Percentiles rank a stretch among this genome's conserved stretches.
phyloP scores from a whole-genome alignment of 2,888 invertebrate genomes.

The Gnatocerus cornutus region DNA sequence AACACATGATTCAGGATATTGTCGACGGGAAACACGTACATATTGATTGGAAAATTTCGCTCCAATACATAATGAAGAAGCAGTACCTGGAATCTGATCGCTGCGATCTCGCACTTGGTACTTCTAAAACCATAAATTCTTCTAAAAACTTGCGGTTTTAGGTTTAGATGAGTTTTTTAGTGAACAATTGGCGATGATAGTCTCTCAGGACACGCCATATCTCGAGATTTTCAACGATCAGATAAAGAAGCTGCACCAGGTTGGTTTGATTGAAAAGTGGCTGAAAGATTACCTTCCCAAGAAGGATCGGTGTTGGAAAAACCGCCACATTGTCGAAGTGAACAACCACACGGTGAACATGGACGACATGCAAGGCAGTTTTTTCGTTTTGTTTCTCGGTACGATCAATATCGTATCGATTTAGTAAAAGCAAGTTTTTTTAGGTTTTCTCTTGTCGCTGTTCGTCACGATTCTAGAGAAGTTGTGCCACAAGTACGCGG shows the following conservation, averaged over 20 bases:
- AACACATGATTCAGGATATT: constrained; percentile 75
- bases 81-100: constrained; percentile 78
- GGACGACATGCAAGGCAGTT: constrained; percentile 94
- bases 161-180: constrained; percentile 85
- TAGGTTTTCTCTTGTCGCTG: constrained; percentile 72
- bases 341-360: constrained; percentile 91
- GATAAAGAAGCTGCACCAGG: constrained; percentile 88
- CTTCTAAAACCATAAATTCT: background rate
- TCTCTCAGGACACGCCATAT: constrained; percentile 85
- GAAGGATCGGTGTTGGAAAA: constrained; percentile 86
- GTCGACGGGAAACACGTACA: constrained; percentile 81
- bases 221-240: constrained; percentile 83
- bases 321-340: constrained; percentile 77
- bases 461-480: constrained; percentile 72
- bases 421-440: constrained; percentile 51
- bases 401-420: background rate
- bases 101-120: constrained; percentile 83
- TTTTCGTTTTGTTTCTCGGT: constrained; percentile 89
- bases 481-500: constrained; percentile 68
- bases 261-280: constrained; percentile 90
- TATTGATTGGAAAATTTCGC: constrained; percentile 87
- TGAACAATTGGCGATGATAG: constrained; percentile 85
- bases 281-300: constrained; percentile 83
- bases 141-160: constrained; percentile 62
- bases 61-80: constrained; percentile 82